Base-by-base conservation (phyloP, 2,113 vertebrate species). In the Opisthocomus hoazin region DNA sequence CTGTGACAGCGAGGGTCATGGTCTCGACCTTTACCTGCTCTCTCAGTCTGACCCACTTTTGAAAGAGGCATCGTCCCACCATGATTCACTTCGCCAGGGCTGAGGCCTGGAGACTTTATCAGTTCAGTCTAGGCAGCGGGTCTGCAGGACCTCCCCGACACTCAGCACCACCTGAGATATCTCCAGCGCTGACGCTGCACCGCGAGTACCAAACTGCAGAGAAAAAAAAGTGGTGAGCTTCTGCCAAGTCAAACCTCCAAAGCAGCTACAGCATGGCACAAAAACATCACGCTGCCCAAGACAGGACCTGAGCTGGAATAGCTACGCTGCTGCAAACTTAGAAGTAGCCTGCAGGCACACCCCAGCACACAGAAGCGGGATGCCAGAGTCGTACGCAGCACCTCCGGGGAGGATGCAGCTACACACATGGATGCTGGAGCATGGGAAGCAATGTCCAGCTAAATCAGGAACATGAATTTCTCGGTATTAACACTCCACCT, bases 111-210 rank as follows among this genome's bases (percentile, higher is more conserved):
- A 89, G 37, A 11, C 64, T 90, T 93, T 51, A 87, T 63, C 23
- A 6, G 65, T 23, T 54, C 8, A 9, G 16, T 39, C 57, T 11
- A 17, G 2, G 6, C 64, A 66, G 64, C 29, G 6, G 56, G 29
- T 66, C 90, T 73, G 66, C 63, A 57, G 83, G 54, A 84, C 30
- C n/a, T 92, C 75, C 73, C 29, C 1, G 11, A 8, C 53, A 32
- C 78, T 85, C 32, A 5, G 61, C 70, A 29, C 34, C 20, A 11
- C 27, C 8, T 3, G 0, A 29, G 20, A 21, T 26, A 21, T 26
- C 30, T 16, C 37, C 83, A 57, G 36, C 14, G 51, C 41, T n/a
- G 53, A 80, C 0, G 0, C 26, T 0, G 0, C 4, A 3, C 50
- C 54, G 77, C 0, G 2, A 89, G 65, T 11, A 54, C 29, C 32